Evolutionary conservation across 2,797 vertebrate species (phyloP).

Genomic region (Remorina albescens): DNA sequence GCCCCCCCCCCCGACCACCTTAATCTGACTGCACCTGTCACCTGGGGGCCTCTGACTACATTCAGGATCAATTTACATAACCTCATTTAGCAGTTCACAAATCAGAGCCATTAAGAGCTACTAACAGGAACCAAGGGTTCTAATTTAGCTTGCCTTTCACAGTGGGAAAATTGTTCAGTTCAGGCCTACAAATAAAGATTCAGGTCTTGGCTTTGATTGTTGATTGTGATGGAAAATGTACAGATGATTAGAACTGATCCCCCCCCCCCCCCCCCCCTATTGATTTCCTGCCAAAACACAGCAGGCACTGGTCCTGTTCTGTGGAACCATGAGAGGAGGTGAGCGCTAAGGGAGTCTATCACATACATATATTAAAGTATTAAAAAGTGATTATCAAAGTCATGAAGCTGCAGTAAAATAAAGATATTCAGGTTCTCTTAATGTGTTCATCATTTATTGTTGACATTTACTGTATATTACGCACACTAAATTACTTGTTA

Average conservation of each 20-base stretch:
- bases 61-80: constrained; percentile 99
- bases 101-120: constrained; percentile 99
- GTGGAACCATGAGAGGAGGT: constrained; percentile 61
- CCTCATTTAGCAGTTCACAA: constrained; percentile 99
- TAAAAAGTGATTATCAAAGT: constrained; percentile 26
- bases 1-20: constrained; percentile 80
- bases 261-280: constrained; percentile 94
- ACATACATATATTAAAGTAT: constrained; percentile 45
- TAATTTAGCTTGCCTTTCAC: constrained; percentile 99
- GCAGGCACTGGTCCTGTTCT: constrained; percentile 95
- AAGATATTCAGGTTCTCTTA: background rate
- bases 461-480: background rate
- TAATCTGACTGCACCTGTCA: constrained; percentile 99
- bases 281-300: constrained; percentile 99
- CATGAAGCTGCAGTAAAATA: constrained; percentile 16
- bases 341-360: constrained; percentile 37
- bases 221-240: constrained; percentile 99
- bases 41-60: constrained; percentile 99
- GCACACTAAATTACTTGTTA: background rate
- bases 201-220: constrained; percentile 99
- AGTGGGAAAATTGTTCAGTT: constrained; percentile 99
- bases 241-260: constrained; percentile 99
- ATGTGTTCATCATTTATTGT: background rate
- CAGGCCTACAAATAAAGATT: constrained; percentile 99
- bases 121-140: constrained; percentile 99